phyloP scores from a whole-genome alignment of 2,888 invertebrate species.

The Pristionchus entomophagus region DNA sequence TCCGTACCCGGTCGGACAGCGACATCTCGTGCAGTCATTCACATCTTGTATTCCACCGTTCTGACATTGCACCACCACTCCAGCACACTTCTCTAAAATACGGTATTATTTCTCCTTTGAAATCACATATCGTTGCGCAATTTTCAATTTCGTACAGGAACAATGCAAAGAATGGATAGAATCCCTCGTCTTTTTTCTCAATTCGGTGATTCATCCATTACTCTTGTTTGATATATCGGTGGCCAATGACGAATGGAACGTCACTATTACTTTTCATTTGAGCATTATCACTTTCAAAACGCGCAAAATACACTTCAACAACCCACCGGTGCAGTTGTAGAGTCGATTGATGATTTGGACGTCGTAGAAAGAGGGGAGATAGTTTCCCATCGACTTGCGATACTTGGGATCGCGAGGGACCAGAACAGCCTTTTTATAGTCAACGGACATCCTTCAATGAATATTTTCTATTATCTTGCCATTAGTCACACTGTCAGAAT shows the following conservation, averaged over 20 bases:
- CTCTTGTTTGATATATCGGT: neutral
- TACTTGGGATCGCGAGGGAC: slow-evolving; percentile 28
- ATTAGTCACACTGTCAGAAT: too few species aligned
- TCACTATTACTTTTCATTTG: neutral
- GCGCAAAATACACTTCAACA: neutral
- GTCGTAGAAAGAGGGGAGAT: slow-evolving; percentile 38
- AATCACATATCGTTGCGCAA: neutral
- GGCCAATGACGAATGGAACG: neutral
- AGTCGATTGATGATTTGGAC: slow-evolving; percentile 33
- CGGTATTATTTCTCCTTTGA: neutral
- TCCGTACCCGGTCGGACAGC: slow-evolving; percentile 35
- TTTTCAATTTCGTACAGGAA: neutral
- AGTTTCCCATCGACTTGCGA: slow-evolving; percentile 45
- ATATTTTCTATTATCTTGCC: too few species aligned
- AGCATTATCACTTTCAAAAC: neutral
- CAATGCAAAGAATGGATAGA: neutral
- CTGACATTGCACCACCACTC: slow-evolving; percentile 44
- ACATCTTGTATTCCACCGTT: slow-evolving; percentile 45
- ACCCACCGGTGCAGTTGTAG: slow-evolving; percentile 37
- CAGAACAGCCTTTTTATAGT: neutral
- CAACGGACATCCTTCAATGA: slow-evolving; percentile 39
- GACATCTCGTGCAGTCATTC: slow-evolving; percentile 41
- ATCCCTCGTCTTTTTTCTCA: neutral
- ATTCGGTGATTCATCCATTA: neutral
- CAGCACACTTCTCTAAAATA: slow-evolving; percentile 5